A percentile compares a stretch with the other conserved stretches of the same genome.
phyloP scores from a whole-genome alignment of 2,888 invertebrate genomes.

The Petrolisthes manimaculis region DNA sequence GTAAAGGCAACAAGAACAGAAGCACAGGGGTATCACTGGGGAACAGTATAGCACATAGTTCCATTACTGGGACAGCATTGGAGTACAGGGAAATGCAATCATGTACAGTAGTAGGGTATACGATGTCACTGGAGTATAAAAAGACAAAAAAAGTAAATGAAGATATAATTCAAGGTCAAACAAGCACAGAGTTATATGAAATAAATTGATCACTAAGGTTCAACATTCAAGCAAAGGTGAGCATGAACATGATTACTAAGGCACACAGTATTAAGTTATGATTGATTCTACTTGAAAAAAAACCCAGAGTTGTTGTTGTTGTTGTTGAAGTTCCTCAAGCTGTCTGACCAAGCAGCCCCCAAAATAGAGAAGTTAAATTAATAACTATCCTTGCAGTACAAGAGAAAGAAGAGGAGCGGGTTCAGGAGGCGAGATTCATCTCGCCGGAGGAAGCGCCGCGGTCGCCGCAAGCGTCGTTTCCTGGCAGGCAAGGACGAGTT shows the following conservation, averaged over 20 bases:
- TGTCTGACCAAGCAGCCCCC: not conserved
- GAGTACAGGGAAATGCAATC: too few species aligned
- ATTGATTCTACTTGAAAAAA: not conserved
- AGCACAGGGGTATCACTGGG: too few species aligned
- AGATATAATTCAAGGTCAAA: too few species aligned
- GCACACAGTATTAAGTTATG: not conserved
- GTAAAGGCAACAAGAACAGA: too few species aligned
- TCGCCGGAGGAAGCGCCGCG: slow-evolving; percentile 66
- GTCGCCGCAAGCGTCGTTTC: slow-evolving; percentile 55
- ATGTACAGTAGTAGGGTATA: too few species aligned
- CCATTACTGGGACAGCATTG: too few species aligned
- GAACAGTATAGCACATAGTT: too few species aligned
- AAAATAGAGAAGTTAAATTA: not conserved
- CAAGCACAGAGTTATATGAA: too few species aligned
- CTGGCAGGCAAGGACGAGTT: slow-evolving; percentile 73
- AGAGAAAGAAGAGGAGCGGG: slow-evolving; percentile 41
- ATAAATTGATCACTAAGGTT: too few species aligned
- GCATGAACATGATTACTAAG: not conserved
- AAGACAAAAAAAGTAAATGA: too few species aligned
- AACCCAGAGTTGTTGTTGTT: not conserved
- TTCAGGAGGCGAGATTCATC: slow-evolving; percentile 29
- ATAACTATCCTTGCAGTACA: slow-evolving; percentile 19
- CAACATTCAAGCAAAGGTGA: too few species aligned
- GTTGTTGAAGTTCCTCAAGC: not conserved
- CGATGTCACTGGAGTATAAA: too few species aligned